Conservation (phyloP, 2,113 vertebrate species). For the Prunella fulvescens region DNA sequence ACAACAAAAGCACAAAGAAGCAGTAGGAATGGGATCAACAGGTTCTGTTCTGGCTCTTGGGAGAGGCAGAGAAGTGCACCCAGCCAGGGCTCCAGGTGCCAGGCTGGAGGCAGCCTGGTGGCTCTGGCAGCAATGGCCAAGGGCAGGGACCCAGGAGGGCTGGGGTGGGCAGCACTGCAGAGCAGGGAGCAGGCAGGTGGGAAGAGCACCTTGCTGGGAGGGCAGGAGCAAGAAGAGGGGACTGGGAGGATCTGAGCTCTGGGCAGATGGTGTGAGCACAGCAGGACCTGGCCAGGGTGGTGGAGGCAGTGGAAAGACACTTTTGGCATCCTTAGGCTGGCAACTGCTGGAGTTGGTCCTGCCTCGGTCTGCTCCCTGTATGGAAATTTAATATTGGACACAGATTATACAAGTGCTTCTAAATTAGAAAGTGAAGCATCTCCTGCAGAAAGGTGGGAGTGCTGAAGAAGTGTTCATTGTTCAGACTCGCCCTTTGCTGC, state of each 20-base stretch:
- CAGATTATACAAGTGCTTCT: background rate
- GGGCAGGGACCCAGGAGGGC: background rate
- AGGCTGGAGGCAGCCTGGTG: background rate
- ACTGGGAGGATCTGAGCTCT: background rate
- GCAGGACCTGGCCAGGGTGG: background rate
- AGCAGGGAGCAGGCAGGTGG: background rate
- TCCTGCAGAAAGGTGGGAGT: background rate
- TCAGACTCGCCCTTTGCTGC: background rate
- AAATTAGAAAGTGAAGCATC: background rate
- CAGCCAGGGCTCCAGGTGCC: background rate
- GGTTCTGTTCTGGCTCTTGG: background rate
- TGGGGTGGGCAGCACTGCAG: background rate
- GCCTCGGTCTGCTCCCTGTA: background rate
- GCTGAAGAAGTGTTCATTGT: background rate
- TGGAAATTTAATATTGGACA: background rate
- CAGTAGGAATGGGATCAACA: background rate
- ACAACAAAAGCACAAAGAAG: conserved; percentile 30
- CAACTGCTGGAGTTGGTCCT: background rate
- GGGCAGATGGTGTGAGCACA: background rate
- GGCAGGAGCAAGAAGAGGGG: background rate
- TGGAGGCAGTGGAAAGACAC: background rate
- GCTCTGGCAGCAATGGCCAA: accelerated
- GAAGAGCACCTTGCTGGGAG: background rate
- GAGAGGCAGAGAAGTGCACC: background rate
- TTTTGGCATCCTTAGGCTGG: background rate